phyloP scores from a whole-genome alignment of 2,113 vertebrate genomes.

The Erythrocercus mccallii region DNA sequence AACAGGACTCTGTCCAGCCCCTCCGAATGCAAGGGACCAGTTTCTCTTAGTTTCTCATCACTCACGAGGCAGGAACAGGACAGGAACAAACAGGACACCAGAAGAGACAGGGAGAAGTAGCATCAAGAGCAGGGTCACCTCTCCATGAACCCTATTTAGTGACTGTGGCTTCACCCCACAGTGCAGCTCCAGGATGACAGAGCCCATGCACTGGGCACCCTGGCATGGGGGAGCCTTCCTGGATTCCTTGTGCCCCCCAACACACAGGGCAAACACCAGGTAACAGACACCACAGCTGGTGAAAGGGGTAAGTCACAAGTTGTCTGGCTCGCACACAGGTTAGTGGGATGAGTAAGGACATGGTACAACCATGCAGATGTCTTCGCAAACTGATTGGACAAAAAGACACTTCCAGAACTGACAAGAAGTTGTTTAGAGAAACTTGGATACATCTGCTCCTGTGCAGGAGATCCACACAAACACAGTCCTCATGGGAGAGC shows the following conservation, averaged over 20 bases:
- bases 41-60: neutral
- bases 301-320: neutral
- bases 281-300: neutral
- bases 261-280: neutral
- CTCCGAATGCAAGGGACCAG: neutral
- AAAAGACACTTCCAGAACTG: neutral
- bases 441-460: neutral
- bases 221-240: neutral
- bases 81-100: conserved; percentile 4
- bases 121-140: neutral
- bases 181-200: neutral
- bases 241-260: neutral
- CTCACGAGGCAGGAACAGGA: neutral
- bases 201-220: neutral
- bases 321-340: neutral
- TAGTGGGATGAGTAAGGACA: conserved; percentile 6
- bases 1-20: neutral
- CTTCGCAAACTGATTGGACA: neutral
- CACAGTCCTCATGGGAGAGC: neutral
- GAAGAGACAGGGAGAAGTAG: neutral
- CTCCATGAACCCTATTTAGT: neutral
- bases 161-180: neutral
- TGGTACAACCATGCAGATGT: neutral
- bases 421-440: neutral
- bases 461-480: neutral